These are phyloP conservation scores for Dasyurus viverrinus DNA, from an alignment of 2,113 vertebrate species.

Conservation along the genomic window DNA sequence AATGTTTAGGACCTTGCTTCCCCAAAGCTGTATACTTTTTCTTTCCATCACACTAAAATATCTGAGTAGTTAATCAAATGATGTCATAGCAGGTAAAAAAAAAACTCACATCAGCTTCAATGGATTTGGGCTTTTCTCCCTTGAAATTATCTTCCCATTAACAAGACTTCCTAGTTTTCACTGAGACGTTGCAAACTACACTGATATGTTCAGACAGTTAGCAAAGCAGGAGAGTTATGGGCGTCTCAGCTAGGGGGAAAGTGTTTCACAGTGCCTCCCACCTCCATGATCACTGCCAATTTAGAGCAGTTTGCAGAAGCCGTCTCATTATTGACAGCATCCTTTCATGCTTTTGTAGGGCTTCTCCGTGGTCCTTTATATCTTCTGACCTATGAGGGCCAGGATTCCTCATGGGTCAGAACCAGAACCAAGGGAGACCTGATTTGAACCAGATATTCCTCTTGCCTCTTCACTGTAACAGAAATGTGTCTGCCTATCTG, in stretches of 20 bases:
- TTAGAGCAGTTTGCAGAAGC: neutral
- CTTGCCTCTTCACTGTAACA: constrained; percentile 56
- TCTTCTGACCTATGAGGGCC: neutral
- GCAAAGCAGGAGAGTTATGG: neutral
- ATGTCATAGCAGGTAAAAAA: neutral
- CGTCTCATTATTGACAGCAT: neutral
- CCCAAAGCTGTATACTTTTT: neutral
- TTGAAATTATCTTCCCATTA: constrained; percentile 18
- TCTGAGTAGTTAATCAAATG: constrained; percentile 9
- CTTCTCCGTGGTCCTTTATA: neutral
- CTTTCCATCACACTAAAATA: neutral
- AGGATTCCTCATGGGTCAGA: neutral
- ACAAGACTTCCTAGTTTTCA: constrained; percentile 10
- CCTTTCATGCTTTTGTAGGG: neutral
- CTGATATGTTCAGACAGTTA: neutral
- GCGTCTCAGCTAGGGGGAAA: neutral
- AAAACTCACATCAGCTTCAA: constrained; percentile 23
- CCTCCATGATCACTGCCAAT: neutral
- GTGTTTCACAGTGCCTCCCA: neutral
- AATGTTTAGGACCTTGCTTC: constrained; percentile 4
- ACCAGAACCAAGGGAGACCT: constrained; percentile 24
- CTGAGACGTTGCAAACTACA: constrained; percentile 38
- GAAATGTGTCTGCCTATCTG: constrained; percentile 23
- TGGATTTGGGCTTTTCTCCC: constrained; percentile 47
- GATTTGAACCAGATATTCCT: constrained; percentile 29